Evolutionary conservation across 2,113 vertebrate species (phyloP), one percentile per base, ranked within the genome.

Genomic region (Erythrocercus mccallii): DNA sequence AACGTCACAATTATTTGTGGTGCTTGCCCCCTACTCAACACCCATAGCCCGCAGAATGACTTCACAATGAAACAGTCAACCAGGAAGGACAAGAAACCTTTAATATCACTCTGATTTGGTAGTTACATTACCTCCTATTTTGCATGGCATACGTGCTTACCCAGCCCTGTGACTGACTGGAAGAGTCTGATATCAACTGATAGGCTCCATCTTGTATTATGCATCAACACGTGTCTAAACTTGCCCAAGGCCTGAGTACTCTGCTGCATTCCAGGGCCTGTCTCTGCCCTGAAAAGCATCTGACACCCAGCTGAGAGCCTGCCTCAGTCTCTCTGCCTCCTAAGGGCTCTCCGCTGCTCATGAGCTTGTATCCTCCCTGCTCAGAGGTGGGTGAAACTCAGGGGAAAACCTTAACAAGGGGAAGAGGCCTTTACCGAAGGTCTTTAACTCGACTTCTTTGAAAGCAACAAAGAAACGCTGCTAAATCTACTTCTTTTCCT

Each of bases 181-280:
- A 72, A 94, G 73, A 66, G n/a, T 64, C 79, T 5, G 13, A 15
- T 94, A 85, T 45, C 70, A 69, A 91, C 51, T 48, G 37, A 91
- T 82, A 81, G 78, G 50, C 70, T 94, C 62, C 84, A 92, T 95
- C 70, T 84, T 87, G 31, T 85, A 45, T 82, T 27, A 74, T 64
- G 69, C 66, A 88, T 76, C 77, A 48, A 57, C 53, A 71, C 5
- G 45, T 72, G 91, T 65, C 86, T 87, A 27, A 84, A 91, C 93
- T 72, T 85, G 86, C 81, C 82, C 64, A 54, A 31, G 50, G 81
- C 70, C 24, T 0, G 6, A 62, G 60, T 14, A 17, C 57, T 60
- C 56, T 15, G 77, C 69, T 68, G 73, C 91, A 91, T 91, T 95
- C 86, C 95, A 81, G 89, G 66, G 51, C 38, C 28, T 10, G 35